phyloP scores from a whole-genome alignment of 2,888 invertebrate species.

The Pseudanteris insignis region DNA sequence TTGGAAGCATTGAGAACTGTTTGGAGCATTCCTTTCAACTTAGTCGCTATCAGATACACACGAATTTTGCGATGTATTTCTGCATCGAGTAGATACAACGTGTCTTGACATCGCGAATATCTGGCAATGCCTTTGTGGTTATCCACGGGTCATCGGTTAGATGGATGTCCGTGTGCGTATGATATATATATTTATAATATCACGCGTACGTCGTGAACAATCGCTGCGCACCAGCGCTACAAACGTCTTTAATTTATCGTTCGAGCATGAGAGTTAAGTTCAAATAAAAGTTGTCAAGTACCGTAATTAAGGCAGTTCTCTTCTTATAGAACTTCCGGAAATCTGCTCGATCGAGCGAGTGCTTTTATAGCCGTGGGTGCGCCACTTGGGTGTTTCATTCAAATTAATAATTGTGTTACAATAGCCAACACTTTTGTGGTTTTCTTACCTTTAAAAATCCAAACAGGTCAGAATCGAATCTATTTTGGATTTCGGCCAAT shows the following conservation, averaged over 20 bases:
- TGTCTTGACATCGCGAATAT: conserved; percentile 56
- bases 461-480: no score
- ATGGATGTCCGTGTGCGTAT: conserved; percentile 31
- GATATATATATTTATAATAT: conserved; percentile 40
- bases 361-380: no score
- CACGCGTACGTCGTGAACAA: conserved; percentile 24
- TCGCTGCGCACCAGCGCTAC: conserved; percentile 18
- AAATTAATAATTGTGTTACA: no score
- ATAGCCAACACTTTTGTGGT: no score
- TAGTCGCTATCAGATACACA: conserved; percentile 48
- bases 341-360: no score
- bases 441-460: no score
- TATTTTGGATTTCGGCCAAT: conserved; percentile 1
- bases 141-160: conserved; percentile 40
- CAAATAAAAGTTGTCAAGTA: no score
- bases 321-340: no score
- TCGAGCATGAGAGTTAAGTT: no score
- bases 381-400: no score
- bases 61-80: conserved; percentile 50
- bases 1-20: conserved; percentile 37
- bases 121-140: conserved; percentile 52
- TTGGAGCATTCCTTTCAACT: conserved; percentile 46
- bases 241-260: no score
- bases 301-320: no score
- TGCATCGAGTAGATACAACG: conserved; percentile 42